A percentile compares a stretch with the other conserved stretches of the same genome.
phyloP scores from a whole-genome alignment of 2,888 invertebrate genomes.

The Enoplolaimus lenunculus region DNA sequence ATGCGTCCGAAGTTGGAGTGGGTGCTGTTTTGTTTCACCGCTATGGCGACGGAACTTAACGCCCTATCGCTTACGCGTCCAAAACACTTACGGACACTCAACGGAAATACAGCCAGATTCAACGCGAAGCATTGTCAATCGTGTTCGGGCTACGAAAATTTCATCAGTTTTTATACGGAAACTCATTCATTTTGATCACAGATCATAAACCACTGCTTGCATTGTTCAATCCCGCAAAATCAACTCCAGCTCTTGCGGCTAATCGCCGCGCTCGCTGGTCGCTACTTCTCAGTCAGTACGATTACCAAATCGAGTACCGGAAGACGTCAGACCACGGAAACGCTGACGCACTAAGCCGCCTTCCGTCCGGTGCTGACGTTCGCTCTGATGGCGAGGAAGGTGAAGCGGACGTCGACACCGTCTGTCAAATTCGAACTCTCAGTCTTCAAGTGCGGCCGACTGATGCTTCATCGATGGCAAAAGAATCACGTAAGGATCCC shows the following conservation, averaged over 20 bases:
- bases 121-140: constrained; percentile 36
- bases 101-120: constrained; percentile 29
- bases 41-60: constrained; percentile 31
- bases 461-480: not conserved
- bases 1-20: constrained; percentile 33
- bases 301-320: constrained; percentile 31
- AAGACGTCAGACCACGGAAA: constrained; percentile 29
- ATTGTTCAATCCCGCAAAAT: constrained; percentile 30
- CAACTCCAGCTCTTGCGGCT: constrained; percentile 30
- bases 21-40: constrained; percentile 29
- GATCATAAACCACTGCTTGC: constrained; percentile 41
- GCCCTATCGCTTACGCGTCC: constrained; percentile 30
- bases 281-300: constrained; percentile 33
- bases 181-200: constrained; percentile 40
- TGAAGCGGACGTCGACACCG: not conserved
- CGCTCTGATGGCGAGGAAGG: not conserved
- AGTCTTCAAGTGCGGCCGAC: not conserved
- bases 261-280: constrained; percentile 31
- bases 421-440: not conserved
- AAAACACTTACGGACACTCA: constrained; percentile 40
- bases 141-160: constrained; percentile 41
- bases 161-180: constrained; percentile 40
- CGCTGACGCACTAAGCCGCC: constrained; percentile 32
- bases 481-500: not conserved
- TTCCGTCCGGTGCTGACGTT: constrained; percentile 22